Conservation (phyloP, 1,140 invertebrate genomes). For the Ceratina calcarata region DNA sequence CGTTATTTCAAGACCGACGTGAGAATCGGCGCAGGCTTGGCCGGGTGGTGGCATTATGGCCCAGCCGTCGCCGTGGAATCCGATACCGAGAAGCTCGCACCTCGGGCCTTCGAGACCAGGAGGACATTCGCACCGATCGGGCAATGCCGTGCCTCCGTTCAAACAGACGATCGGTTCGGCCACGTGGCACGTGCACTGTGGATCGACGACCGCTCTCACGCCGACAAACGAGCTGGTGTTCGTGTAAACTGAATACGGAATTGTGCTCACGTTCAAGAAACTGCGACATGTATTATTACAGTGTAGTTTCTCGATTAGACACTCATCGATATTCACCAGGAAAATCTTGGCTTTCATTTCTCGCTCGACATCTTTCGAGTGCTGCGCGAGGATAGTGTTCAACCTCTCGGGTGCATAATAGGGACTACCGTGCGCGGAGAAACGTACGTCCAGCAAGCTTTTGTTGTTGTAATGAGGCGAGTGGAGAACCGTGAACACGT, state of each 20-base stretch:
- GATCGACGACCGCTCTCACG: slow-evolving; percentile 88
- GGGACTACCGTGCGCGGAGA: slow-evolving; percentile 94
- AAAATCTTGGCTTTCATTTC: slow-evolving; percentile 87
- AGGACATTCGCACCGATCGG: slow-evolving; percentile 84
- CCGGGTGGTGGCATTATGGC: slow-evolving; percentile 91
- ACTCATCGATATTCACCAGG: slow-evolving; percentile 94
- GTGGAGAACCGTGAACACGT: slow-evolving; percentile 93
- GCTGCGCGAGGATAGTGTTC: slow-evolving; percentile 87
- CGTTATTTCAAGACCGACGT: slow-evolving; percentile 89
- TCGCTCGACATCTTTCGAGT: slow-evolving; percentile 86
- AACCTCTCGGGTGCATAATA: slow-evolving; percentile 93
- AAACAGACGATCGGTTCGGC: slow-evolving; percentile 82
- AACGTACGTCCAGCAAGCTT: slow-evolving; percentile 89
- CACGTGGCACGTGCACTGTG: slow-evolving; percentile 86
- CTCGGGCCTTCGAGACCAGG: slow-evolving; percentile 90
- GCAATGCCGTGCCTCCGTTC: slow-evolving; percentile 86
- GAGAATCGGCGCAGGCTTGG: slow-evolving; percentile 87
- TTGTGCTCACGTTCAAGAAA: slow-evolving; percentile 85
- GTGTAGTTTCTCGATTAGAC: slow-evolving; percentile 86
- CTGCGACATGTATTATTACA: slow-evolving; percentile 88
- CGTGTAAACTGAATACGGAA: slow-evolving; percentile 91
- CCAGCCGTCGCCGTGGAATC: slow-evolving; percentile 92
- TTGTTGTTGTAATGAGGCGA: slow-evolving; percentile 84
- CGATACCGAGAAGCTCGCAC: slow-evolving; percentile 93
- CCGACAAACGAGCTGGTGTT: slow-evolving; percentile 95